Evolutionary conservation across 2,888 invertebrate species (phyloP).

Genomic region (Oscheius sp.): DNA sequence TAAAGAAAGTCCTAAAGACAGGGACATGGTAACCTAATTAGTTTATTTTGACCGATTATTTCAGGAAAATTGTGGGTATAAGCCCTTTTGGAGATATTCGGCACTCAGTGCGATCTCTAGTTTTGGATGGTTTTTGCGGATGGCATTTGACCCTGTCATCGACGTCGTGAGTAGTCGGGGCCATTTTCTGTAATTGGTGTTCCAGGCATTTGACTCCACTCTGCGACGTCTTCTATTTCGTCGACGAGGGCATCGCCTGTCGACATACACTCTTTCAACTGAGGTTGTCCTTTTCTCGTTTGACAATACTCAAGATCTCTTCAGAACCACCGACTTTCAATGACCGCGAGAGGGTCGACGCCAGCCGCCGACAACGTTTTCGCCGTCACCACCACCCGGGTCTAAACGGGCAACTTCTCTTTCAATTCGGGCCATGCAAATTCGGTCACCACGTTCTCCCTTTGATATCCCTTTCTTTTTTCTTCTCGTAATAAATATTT

Average conservation of each 20-base stretch:
- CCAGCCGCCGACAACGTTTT: neutral
- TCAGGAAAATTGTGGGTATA: slow-evolving; percentile 16
- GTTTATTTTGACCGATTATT: neutral
- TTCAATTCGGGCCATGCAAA: neutral
- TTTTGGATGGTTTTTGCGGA: slow-evolving; percentile 30
- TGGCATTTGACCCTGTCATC: slow-evolving; percentile 31
- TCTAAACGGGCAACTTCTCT: neutral
- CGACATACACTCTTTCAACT: slow-evolving; percentile 21
- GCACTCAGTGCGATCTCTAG: slow-evolving; percentile 1
- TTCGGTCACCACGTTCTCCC: neutral
- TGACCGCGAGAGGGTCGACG: slow-evolving; percentile 13
- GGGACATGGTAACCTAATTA: neutral
- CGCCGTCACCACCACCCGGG: neutral
- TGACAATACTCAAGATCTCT: neutral
- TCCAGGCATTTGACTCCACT: slow-evolving; percentile 22
- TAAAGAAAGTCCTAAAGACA: neutral
- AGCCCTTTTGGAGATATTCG: slow-evolving; percentile 12
- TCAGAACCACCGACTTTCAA: slow-evolving; percentile 22
- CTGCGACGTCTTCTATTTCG: slow-evolving; percentile 22
- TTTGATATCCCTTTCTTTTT: neutral
- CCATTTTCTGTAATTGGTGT: too few relatives aligned
- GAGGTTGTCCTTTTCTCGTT: neutral
- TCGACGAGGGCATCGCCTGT: slow-evolving; percentile 13
- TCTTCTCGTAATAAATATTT: too few relatives aligned
- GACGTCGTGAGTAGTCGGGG: slow-evolving; percentile 36